Percentiles rank a stretch among this genome's conserved stretches.
Evolutionary conservation across 2,797 vertebrate species (phyloP).

Genomic region (Sebastes jordani): DNA sequence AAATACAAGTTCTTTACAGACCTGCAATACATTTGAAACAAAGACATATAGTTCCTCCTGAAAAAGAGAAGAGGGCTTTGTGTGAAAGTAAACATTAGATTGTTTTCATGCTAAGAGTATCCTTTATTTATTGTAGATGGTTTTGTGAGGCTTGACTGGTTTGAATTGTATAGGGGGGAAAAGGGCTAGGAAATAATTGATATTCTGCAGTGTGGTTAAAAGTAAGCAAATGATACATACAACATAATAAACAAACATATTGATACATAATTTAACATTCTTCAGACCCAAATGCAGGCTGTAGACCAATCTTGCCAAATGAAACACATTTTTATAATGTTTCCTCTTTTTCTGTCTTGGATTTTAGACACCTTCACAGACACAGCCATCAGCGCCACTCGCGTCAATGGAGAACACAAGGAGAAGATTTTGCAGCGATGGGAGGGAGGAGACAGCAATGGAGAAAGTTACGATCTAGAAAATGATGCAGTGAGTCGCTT

Average conservation of each 20-base stretch:
- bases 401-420: slow-evolving; percentile 92
- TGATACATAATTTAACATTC: background rate
- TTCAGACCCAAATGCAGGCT: background rate
- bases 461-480: slow-evolving; percentile 91
- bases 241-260: background rate
- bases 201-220: background rate
- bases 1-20: background rate
- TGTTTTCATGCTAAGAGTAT: background rate
- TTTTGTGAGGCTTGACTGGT: background rate
- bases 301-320: background rate
- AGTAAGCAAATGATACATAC: background rate
- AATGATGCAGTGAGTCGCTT: slow-evolving; percentile 86
- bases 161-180: background rate
- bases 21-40: background rate
- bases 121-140: background rate
- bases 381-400: slow-evolving; percentile 87
- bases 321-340: background rate
- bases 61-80: background rate
- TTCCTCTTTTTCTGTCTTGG: background rate
- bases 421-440: slow-evolving; percentile 93
- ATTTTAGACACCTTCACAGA: slow-evolving; percentile 91
- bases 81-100: background rate
- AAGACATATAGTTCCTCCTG: background rate
- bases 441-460: slow-evolving; percentile 93
- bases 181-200: background rate